Evolutionary conservation across 2,797 vertebrate genomes (phyloP).

Genomic region (Enteromius mattozi): DNA sequence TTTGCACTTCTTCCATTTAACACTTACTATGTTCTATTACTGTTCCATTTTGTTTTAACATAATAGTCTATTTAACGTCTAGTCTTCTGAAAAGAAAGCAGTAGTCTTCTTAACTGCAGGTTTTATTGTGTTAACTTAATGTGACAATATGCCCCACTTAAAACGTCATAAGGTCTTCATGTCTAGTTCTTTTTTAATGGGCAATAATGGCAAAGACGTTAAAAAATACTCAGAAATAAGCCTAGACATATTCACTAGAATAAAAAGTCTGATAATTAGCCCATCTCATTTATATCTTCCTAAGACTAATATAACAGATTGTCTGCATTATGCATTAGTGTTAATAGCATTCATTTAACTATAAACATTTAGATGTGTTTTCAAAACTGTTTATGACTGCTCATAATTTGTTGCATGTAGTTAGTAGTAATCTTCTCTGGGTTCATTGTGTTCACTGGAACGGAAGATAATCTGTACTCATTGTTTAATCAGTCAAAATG

Average conservation of each 20-base stretch:
- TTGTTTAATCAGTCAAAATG: constrained; percentile 75
- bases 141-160: not conserved
- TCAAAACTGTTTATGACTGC: not conserved
- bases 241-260: not conserved
- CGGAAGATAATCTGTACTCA: constrained; percentile 69
- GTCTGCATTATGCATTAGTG: not conserved
- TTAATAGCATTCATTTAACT: not conserved
- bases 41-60: not conserved
- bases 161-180: not conserved
- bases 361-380: constrained; percentile 2
- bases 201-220: not conserved
- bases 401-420: constrained; percentile 33
- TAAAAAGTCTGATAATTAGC: not conserved
- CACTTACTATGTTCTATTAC: not conserved
- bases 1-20: no score
- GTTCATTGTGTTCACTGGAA: constrained; percentile 57
- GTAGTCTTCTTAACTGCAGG: not conserved
- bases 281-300: not conserved
- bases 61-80: not conserved
- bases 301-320: not conserved
- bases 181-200: not conserved
- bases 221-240: not conserved
- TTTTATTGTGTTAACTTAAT: not conserved
- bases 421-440: constrained; percentile 66
- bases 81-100: not conserved